Conservation (phyloP, 1,140 invertebrate species). For the Cataglyphis hispanica region DNA sequence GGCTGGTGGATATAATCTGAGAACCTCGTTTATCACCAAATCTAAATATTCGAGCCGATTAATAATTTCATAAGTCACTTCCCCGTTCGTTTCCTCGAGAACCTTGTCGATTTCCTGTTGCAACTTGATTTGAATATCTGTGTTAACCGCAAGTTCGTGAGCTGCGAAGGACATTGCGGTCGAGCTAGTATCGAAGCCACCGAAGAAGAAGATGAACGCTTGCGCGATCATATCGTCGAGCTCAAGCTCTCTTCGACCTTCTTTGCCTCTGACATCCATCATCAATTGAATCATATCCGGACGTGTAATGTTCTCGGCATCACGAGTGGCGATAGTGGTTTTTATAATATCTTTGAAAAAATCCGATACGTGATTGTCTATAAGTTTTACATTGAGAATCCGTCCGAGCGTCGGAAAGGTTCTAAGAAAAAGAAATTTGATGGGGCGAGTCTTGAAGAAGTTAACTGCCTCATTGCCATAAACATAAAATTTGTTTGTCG, state of each 20-base stretch:
- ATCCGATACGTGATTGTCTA: constrained; percentile 8
- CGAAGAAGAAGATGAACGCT: constrained; percentile 86
- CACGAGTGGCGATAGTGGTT: constrained; percentile 55
- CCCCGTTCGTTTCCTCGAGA: constrained; percentile 78
- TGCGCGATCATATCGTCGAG: constrained; percentile 84
- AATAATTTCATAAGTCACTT: constrained; percentile 83
- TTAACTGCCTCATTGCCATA: constrained; percentile 61
- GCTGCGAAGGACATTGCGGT: constrained; percentile 81
- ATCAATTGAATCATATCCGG: constrained; percentile 51
- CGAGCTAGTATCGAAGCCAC: constrained; percentile 86
- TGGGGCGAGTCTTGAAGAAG: not conserved
- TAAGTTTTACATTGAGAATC: constrained; percentile 28
- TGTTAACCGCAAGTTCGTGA: constrained; percentile 87
- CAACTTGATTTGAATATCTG: constrained; percentile 87
- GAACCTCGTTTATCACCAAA: constrained; percentile 86
- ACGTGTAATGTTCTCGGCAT: constrained; percentile 37
- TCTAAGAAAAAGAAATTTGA: not conserved
- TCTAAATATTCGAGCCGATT: constrained; percentile 85
- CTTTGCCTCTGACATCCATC: constrained; percentile 26
- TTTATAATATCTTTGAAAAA: constrained; percentile 71
- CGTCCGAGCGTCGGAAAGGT: not conserved
- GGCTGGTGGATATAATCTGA: constrained; percentile 87
- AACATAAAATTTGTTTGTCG: constrained; percentile 72
- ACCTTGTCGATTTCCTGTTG: constrained; percentile 87
- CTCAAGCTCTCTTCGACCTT: constrained; percentile 66